These are phyloP conservation scores for Stenurella melanura DNA, from an alignment of 2,888 invertebrate genomes.

Conservation along the genomic window DNA sequence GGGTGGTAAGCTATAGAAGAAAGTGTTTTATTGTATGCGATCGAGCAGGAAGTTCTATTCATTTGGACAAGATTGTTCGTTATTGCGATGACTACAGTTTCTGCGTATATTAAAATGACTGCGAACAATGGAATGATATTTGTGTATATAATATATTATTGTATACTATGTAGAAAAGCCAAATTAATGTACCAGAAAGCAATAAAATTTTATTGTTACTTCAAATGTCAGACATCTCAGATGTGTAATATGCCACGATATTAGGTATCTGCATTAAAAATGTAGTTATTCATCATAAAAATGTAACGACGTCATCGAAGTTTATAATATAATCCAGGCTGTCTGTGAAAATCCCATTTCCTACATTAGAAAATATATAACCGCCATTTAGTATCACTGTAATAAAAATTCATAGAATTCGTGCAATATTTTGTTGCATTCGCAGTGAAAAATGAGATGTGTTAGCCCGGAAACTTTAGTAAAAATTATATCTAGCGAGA, in stretches of 20 bases:
- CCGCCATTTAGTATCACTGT: constrained; percentile 32
- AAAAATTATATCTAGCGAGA: constrained; percentile 42
- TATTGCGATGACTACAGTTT: too few relatives aligned
- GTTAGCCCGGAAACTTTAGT: constrained; percentile 36
- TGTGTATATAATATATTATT: neutral
- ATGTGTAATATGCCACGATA: neutral
- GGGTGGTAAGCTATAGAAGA: too few relatives aligned
- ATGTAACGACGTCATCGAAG: constrained; percentile 9
- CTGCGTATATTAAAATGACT: neutral
- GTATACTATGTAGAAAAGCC: neutral
- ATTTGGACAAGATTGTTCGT: too few relatives aligned
- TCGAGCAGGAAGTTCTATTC: too few relatives aligned
- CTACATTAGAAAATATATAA: constrained; percentile 14
- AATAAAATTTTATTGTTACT: constrained; percentile 12
- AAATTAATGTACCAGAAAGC: constrained; percentile 18
- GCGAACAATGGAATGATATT: neutral
- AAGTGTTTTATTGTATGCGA: too few relatives aligned
- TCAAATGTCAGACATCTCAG: constrained; percentile 1
- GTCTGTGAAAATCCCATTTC: constrained; percentile 18
- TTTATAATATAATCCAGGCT: constrained; percentile 17
- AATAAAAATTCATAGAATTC: constrained; percentile 46
- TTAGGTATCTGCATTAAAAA: constrained; percentile 17
- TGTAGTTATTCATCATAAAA: constrained; percentile 16
- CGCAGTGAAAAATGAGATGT: constrained; percentile 43
- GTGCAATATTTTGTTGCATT: constrained; percentile 44